Base-by-base conservation (phyloP, 1,140 invertebrate species). In the Luehdorfia chinensis region DNA sequence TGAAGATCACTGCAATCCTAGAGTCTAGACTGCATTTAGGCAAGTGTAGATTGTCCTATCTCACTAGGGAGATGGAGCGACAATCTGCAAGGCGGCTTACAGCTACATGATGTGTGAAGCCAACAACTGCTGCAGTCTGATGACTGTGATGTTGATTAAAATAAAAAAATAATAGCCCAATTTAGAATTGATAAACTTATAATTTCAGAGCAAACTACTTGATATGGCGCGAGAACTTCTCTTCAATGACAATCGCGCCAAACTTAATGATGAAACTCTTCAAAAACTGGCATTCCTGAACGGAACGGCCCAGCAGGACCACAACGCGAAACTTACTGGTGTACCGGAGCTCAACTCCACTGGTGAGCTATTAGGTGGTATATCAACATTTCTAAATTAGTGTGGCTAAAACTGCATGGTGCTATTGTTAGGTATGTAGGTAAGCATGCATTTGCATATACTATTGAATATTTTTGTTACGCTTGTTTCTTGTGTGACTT, bases 231-330 rank as follows among this genome's bases (percentile, higher is more conserved):
- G 92, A 31, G 93, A 95, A 64, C 68, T 95, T 0, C 75, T 96
- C 7, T 89, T 93, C 49, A 90, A 91, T 57, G 92, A 94, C 57
- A 89, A 90, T 45, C 87, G 90, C 30, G 87, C 90, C 16, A 92
- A 91, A 51, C 55, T 94, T 2, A 92, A 93, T 63, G 91, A 95
- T 66, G 93, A 95, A 66, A 94, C 94, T 0, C 89, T 92, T 27
- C 93, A 96, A 65, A 94, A 95, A 71, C 84, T 96, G 1, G 92
- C 92, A 19, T 94, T 94, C 71, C 81, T 96, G 0, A 92, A 93
- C 61, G 92, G 84, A 2, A 88, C 84, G 0, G 79, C 80, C 9
- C 79, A 83, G 28, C 78, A 83, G 28, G 78, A 86, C 23, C 79
- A 78, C 28, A 87, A 87, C 66, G 74, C 59, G n/a, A 90, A 90